These are phyloP conservation scores for Cataglyphis albicans DNA, from an alignment of 2,888 invertebrate species.

Conservation along the genomic window DNA sequence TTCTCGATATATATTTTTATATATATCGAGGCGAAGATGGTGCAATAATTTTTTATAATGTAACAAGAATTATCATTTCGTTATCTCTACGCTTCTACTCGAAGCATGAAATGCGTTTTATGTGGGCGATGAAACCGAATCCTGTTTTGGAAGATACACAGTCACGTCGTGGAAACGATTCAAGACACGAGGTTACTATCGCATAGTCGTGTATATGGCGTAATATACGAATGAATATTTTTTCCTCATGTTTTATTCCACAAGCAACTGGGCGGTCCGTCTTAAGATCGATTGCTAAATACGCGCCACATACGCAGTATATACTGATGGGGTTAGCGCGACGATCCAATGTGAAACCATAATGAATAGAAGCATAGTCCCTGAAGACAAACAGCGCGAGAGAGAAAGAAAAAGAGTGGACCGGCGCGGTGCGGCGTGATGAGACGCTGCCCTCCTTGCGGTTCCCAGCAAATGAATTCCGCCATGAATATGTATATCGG, in stretches of 20 bases:
- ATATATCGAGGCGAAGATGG: neutral
- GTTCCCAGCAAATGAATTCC: slow-evolving; percentile 82
- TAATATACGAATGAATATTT: slow-evolving; percentile 63
- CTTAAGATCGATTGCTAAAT: slow-evolving; percentile 70
- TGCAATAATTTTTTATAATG: neutral
- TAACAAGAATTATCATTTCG: neutral
- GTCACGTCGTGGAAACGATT: slow-evolving; percentile 57
- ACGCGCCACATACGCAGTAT: slow-evolving; percentile 49
- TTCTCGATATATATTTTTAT: neutral
- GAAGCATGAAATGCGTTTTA: slow-evolving; percentile 10
- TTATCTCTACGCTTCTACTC: neutral
- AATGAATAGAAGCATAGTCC: slow-evolving; percentile 66
- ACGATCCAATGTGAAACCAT: slow-evolving; percentile 58
- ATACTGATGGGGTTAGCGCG: neutral
- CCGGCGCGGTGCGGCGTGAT: slow-evolving; percentile 67
- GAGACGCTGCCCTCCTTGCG: slow-evolving; percentile 77
- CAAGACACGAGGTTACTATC: neutral
- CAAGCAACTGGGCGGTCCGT: slow-evolving; percentile 66
- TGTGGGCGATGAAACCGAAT: neutral
- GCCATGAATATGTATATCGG: slow-evolving; percentile 83
- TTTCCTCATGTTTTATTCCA: slow-evolving; percentile 74
- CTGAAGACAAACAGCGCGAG: slow-evolving; percentile 59
- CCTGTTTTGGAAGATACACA: slow-evolving; percentile 19
- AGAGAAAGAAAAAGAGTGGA: slow-evolving; percentile 66
- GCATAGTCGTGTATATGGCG: slow-evolving; percentile 23